Base-by-base conservation (phyloP, 1,140 invertebrate species). In the Cyphomyrmex costatus region DNA sequence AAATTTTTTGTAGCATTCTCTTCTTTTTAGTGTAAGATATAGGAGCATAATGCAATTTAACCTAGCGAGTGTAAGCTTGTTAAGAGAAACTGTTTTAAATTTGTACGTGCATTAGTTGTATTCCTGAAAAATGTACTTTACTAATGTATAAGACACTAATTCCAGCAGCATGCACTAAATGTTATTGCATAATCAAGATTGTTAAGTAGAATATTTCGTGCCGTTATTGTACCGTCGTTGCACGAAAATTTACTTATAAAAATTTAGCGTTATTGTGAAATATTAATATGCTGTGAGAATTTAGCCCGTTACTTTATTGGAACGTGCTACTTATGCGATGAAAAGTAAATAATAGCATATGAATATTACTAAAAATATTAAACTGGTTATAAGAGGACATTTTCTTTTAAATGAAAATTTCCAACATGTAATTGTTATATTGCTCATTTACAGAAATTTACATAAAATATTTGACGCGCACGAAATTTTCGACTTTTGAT, bases 71-170 rank as follows among this genome's bases (percentile, higher is more conserved):
- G 21, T 51, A 30, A 60, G 10, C 33, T 77, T 30, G 24, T 21
- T 78, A 49, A 27, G 30, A 6, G 12, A 19, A 65, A 65, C 14
- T 65, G 8, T 16, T 74, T 74, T 56, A 8, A 56, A 74, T 19
- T 51, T 51, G 2, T 33, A 74, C 12, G 5, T 61, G 24, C 74
- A 16, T 7, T 16, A 27, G 5, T 77, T 77, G 24, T 12, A 30
- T 30, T 63, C 24, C 6, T 63, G 58, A 78, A 16, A 78, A 63
- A 65, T 30, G 58, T 30, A n/a, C 36, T 78, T 63, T 30, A 30
- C n/a, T n/a, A n/a, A n/a, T 7, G 7, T 27, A 12, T 12, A 46
- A 46, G 36, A 30, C 42, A 49, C 63, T 42, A 77, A 77, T 77
- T 61, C 36, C n/a, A 77, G 19, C 49, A 1, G 12, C 24, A 27